Evolutionary conservation across 2,888 invertebrate genomes (phyloP).

Genomic region (Melipona beecheii): DNA sequence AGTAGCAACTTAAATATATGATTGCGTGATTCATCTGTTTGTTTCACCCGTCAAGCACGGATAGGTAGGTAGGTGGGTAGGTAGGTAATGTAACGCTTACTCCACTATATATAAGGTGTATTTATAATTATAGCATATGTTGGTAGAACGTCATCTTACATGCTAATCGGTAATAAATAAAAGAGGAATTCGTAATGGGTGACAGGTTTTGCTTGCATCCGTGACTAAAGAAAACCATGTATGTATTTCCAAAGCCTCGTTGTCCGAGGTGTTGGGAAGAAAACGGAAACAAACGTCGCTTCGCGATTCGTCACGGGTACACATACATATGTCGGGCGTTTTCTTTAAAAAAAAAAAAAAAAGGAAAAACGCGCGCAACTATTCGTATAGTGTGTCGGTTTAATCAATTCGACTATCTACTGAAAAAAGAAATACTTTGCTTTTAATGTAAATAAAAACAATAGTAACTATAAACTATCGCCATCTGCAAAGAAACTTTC

Average conservation of each 20-base stretch:
- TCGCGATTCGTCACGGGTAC: slow-evolving; percentile 68
- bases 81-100: slow-evolving; percentile 80
- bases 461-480: slow-evolving; percentile 53
- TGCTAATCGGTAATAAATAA: slow-evolving; percentile 83
- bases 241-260: slow-evolving; percentile 32
- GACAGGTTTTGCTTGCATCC: slow-evolving; percentile 73
- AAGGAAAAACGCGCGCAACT: slow-evolving; percentile 41
- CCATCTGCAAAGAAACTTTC: slow-evolving; percentile 48
- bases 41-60: slow-evolving; percentile 79
- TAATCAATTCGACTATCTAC: slow-evolving; percentile 80
- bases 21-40: slow-evolving; percentile 83
- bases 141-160: slow-evolving; percentile 83
- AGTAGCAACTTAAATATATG: slow-evolving; percentile 84
- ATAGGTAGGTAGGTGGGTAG: slow-evolving; percentile 62
- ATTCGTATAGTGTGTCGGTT: slow-evolving; percentile 56
- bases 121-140: slow-evolving; percentile 83
- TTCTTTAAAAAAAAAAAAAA: slow-evolving; percentile 20
- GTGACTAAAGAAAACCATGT: slow-evolving; percentile 60
- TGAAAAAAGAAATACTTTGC: slow-evolving; percentile 70
- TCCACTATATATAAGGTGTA: slow-evolving; percentile 83
- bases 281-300: slow-evolving; percentile 62
- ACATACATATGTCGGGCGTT: slow-evolving; percentile 55
- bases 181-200: slow-evolving; percentile 74
- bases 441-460: slow-evolving; percentile 56
- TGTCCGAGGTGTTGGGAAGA: slow-evolving; percentile 48